Evolutionary conservation across 2,113 vertebrate genomes (phyloP).

Genomic region (Mellivora capensis): DNA sequence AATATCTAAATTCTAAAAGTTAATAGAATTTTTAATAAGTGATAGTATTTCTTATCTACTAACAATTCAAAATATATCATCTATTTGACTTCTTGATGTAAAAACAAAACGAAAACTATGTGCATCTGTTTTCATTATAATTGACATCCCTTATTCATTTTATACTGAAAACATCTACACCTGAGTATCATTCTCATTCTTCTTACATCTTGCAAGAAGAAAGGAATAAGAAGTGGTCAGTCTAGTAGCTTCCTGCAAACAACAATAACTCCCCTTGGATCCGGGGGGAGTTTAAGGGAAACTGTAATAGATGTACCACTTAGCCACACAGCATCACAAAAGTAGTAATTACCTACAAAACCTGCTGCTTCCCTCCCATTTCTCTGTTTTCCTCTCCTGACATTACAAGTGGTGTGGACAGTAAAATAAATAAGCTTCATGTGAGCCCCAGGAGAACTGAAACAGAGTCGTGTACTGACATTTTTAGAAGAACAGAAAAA

Average conservation of each 20-base stretch:
- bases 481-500: neutral
- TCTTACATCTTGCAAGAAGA: conserved; percentile 22
- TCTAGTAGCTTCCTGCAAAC: neutral
- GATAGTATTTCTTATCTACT: neutral
- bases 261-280: conserved; percentile 5
- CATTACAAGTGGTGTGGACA: neutral
- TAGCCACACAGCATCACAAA: conserved; percentile 5
- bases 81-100: neutral
- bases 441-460: neutral
- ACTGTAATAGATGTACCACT: conserved; percentile 35
- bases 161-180: neutral
- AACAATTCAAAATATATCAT: neutral
- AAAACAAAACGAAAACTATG: neutral
- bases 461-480: neutral
- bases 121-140: conserved; percentile 10
- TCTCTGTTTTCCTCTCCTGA: neutral
- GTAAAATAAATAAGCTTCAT: conserved; percentile 7
- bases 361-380: conserved; percentile 37
- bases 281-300: neutral
- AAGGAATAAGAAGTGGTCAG: conserved; percentile 24
- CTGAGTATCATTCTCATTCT: neutral
- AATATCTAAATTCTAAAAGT: conserved; percentile 1
- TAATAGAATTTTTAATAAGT: neutral
- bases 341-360: conserved; percentile 43
- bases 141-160: neutral